Conservation (phyloP, 1,140 invertebrate species). For the Cherax quadricarinatus region DNA sequence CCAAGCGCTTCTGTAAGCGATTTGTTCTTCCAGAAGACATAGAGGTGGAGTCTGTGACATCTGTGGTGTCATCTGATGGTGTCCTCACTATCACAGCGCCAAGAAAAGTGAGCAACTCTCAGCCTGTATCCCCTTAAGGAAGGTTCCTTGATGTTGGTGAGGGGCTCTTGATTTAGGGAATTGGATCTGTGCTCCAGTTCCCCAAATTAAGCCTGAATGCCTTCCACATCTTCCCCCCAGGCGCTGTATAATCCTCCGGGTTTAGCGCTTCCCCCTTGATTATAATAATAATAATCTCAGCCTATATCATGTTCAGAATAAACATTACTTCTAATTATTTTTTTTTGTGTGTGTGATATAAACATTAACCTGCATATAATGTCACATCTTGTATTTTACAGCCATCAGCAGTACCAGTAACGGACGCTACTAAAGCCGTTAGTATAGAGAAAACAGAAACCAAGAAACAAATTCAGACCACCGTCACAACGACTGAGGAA, state of each 20-base stretch:
- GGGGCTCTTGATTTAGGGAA: too few relatives aligned
- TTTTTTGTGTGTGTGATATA: not conserved
- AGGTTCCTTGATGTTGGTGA: too few relatives aligned
- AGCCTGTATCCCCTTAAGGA: too few relatives aligned
- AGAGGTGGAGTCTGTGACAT: conserved; percentile 19
- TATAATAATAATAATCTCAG: too few relatives aligned
- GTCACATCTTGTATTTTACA: not conserved
- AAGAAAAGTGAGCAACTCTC: conserved; percentile 20
- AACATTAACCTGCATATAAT: not conserved
- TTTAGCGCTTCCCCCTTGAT: too few relatives aligned
- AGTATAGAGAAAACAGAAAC: conserved; percentile 36
- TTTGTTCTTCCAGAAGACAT: conserved; percentile 42
- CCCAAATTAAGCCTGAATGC: too few relatives aligned
- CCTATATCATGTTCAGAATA: not conserved
- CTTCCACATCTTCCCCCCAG: too few relatives aligned
- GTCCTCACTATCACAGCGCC: conserved; percentile 40
- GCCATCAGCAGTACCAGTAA: not conserved
- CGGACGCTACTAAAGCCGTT: not conserved
- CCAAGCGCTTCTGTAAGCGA: conserved; percentile 44
- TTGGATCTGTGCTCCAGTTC: too few relatives aligned
- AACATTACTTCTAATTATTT: too few relatives aligned
- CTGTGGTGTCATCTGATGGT: conserved; percentile 43
- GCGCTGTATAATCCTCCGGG: too few relatives aligned
- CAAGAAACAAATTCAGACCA: conserved; percentile 31
- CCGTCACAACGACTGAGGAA: conserved; percentile 5